Evolutionary conservation across 2,888 invertebrate species (phyloP).

Genomic region (Eupsilia transversa): DNA sequence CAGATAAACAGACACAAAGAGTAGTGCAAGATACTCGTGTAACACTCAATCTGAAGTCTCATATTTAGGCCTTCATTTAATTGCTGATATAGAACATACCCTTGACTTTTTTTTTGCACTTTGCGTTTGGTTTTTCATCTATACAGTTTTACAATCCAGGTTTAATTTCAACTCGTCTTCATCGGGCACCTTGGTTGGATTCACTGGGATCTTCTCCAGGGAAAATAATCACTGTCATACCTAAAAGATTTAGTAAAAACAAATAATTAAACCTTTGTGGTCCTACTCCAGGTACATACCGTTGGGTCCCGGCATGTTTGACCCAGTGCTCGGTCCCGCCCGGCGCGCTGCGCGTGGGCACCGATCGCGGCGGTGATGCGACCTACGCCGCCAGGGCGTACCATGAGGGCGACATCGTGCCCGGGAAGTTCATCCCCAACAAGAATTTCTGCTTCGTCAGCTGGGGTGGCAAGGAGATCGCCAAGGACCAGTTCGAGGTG

Average conservation of each 20-base stretch:
- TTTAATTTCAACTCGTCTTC: not conserved
- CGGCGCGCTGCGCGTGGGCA: slow-evolving; percentile 90
- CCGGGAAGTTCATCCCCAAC: slow-evolving; percentile 92
- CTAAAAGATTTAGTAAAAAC: not conserved
- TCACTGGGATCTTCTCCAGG: slow-evolving; percentile 7
- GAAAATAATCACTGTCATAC: slow-evolving; percentile 12
- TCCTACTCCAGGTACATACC: slow-evolving; percentile 83
- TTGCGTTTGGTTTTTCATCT: not conserved
- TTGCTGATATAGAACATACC: not conserved
- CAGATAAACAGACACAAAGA: no score
- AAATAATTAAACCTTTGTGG: slow-evolving; percentile 2
- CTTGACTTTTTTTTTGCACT: not conserved
- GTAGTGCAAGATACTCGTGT: not conserved
- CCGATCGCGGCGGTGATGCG: slow-evolving; percentile 92
- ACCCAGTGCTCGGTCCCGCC: slow-evolving; percentile 88
- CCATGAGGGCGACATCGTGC: slow-evolving; percentile 92
- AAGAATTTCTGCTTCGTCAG: slow-evolving; percentile 92
- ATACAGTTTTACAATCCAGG: not conserved
- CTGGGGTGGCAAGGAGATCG: slow-evolving; percentile 91
- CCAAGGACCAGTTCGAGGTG: slow-evolving; percentile 92
- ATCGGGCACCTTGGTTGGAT: slow-evolving; percentile 1
- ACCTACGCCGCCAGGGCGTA: slow-evolving; percentile 94
- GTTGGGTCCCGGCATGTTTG: slow-evolving; percentile 88
- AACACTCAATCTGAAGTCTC: not conserved
- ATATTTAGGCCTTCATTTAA: not conserved